phyloP scores from a whole-genome alignment of 2,113 vertebrate genomes.

The Bostrychus sinensis region DNA sequence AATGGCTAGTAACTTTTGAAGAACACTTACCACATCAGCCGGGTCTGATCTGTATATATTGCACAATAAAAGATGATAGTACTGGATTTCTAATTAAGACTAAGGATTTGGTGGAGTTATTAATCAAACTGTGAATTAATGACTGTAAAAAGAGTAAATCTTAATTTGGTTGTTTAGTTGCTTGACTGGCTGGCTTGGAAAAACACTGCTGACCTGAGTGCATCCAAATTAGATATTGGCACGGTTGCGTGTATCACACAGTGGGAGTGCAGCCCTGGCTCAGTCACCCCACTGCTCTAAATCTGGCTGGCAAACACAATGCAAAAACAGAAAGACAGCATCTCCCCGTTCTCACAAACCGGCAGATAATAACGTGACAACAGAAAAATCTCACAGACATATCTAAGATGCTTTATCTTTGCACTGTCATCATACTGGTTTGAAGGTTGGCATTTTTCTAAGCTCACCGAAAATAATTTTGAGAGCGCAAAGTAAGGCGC shows the following conservation, averaged over 20 bases:
- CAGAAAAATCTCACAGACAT: conserved; percentile 22
- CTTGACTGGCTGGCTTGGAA: conserved; percentile 53
- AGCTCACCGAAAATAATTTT: conserved; percentile 16
- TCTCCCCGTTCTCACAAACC: conserved; percentile 57
- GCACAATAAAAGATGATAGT: too few species aligned
- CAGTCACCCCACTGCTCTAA: conserved; percentile 61
- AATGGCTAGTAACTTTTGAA: too few species aligned
- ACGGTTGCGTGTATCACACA: conserved; percentile 59
- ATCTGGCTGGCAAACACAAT: conserved; percentile 67
- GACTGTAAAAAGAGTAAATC: conserved; percentile 52
- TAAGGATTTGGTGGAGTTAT: too few species aligned
- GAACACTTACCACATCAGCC: too few species aligned
- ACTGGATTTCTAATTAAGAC: too few species aligned
- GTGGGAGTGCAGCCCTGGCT: conserved; percentile 65
- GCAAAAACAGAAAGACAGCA: conserved; percentile 51
- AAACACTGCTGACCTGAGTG: conserved; percentile 66
- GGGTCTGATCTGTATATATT: too few species aligned
- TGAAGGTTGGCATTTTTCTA: conserved; percentile 23
- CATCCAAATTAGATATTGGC: conserved; percentile 75
- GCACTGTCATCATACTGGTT: conserved; percentile 17
- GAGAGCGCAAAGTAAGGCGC: not conserved
- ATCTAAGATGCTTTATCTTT: conserved; percentile 22
- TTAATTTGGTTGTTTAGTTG: conserved; percentile 52
- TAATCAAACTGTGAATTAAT: conserved; percentile 21
- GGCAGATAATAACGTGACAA: conserved; percentile 55